Evolutionary conservation across 2,797 vertebrate species (phyloP).

Genomic region (Phrynocephalus vlangalii): DNA sequence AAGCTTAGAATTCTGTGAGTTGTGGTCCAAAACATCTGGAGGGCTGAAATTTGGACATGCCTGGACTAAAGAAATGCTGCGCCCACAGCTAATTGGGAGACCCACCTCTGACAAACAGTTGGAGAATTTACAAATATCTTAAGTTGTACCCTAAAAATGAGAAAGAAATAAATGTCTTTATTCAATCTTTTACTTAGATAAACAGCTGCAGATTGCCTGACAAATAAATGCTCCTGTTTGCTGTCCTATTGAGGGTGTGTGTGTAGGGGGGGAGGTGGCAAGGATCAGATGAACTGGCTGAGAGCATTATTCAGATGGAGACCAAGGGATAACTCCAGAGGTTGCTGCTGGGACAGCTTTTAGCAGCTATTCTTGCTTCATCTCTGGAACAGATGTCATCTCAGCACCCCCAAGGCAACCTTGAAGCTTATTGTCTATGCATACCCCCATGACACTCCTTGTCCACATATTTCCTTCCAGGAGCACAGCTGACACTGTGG

Average conservation of each 20-base stretch:
- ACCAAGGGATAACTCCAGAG: slow-evolving; percentile 24
- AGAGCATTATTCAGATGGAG: slow-evolving; percentile 46
- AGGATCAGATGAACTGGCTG: slow-evolving; percentile 32
- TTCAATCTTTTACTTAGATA: slow-evolving; percentile 20
- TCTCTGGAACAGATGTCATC: slow-evolving; percentile 32
- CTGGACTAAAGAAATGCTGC: no score
- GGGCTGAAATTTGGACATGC: no score
- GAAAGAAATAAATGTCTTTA: slow-evolving; percentile 15
- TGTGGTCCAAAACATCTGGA: no score
- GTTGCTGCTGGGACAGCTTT: slow-evolving; percentile 22
- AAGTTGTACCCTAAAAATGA: slow-evolving; percentile 8
- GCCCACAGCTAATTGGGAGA: no score
- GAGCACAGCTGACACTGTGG: not conserved
- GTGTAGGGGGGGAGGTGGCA: slow-evolving; percentile 7
- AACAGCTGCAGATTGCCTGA: slow-evolving; percentile 53
- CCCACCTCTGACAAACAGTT: no score
- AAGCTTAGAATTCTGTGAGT: no score
- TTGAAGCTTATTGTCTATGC: not conserved
- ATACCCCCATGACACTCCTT: not conserved
- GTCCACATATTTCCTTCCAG: not conserved
- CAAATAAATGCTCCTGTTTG: slow-evolving; percentile 32
- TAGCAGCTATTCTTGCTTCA: slow-evolving; percentile 25
- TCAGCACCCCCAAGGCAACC: not conserved
- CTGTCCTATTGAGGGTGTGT: slow-evolving; percentile 8
- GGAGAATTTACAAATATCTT: not conserved